Evolutionary conservation across 2,113 vertebrate species (phyloP).

Genomic region (Empidonax traillii): DNA sequence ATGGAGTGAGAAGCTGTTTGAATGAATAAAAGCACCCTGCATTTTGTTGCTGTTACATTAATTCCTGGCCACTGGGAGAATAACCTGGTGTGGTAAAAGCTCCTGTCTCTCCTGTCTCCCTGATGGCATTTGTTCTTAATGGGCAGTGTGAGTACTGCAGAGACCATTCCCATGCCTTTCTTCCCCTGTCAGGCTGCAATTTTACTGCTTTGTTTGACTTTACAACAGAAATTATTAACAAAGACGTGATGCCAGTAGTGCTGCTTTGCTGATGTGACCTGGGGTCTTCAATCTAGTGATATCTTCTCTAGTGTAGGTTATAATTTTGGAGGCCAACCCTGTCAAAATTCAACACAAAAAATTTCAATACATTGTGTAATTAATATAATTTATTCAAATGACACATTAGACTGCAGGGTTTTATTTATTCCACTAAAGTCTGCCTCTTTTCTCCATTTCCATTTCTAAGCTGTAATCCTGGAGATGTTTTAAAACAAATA

Average conservation of each 20-base stretch:
- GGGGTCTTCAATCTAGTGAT: background rate
- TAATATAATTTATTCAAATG: constrained; percentile 3
- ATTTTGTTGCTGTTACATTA: background rate
- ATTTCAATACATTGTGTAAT: background rate
- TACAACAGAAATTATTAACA: background rate
- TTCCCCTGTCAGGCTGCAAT: background rate
- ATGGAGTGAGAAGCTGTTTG: background rate
- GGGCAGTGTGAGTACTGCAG: background rate
- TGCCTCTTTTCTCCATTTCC: background rate
- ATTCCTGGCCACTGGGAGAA: background rate
- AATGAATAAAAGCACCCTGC: background rate
- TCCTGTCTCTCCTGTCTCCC: background rate
- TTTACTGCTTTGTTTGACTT: background rate
- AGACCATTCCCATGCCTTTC: background rate
- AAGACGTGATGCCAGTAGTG: background rate
- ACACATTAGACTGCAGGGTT: background rate
- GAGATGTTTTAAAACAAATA: constrained; percentile 25
- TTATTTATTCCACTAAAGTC: constrained; percentile 2
- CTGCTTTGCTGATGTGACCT: background rate
- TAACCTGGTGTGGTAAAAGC: background rate
- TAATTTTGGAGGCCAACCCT: background rate
- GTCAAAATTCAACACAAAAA: background rate
- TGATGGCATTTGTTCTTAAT: background rate
- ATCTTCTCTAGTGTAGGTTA: background rate
- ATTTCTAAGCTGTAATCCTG: background rate